Base-by-base conservation (phyloP, 2,888 invertebrate species). In the Cephus pulcher region DNA sequence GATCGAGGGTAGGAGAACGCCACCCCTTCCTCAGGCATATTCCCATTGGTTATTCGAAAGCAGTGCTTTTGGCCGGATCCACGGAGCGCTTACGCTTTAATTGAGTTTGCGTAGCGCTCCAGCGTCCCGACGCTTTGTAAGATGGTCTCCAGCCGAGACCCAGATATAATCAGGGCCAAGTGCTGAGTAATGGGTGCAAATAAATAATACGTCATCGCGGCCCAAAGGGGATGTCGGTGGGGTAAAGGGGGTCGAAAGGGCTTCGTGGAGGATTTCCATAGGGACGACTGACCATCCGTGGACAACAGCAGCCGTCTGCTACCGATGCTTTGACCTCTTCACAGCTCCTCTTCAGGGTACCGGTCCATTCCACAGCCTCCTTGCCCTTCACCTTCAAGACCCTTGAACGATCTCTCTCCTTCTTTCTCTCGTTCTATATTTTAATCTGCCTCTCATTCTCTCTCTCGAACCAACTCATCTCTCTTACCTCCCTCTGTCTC, bases 21-120 rank as follows among this genome's bases (percentile, higher is more conserved):
- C 56, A 56, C 56, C 56, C 73, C 69, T 76, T 78, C 33, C 34
- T 80, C 73, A 75, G 79, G 71, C 40, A 40, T 74, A 82, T 82
- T 80, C 76, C 82, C 81, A 84, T 83, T 81, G 79, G 81, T 82
- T 82, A 82, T 82, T 79, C 80, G 82, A 80, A 80, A 81, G 79
- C 78, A 81, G 76, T 37, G 34, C 71, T 37, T n/a, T 56, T 12
- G 30, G 69, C 79, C 78, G 77, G 81, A 82, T 86, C 81, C 83
- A 80, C 79, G 75, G 71, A 81, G 79, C 71, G 75, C 83, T 81
- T 73, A 75, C 76, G 81, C 82, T 82, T 84, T 85, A 86, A 86
- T 84, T 84, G 82, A 86, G 82, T 85, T 86, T 84, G 83, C 83
- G 77, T 79, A 81, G 80, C 81, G 76, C 84, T 82, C 80, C 77